A percentile compares a stretch with the other conserved stretches of the same genome.
These are phyloP conservation scores for Parochlus steinenii DNA, from an alignment of 2,888 invertebrate genomes.

Conservation along the genomic window DNA sequence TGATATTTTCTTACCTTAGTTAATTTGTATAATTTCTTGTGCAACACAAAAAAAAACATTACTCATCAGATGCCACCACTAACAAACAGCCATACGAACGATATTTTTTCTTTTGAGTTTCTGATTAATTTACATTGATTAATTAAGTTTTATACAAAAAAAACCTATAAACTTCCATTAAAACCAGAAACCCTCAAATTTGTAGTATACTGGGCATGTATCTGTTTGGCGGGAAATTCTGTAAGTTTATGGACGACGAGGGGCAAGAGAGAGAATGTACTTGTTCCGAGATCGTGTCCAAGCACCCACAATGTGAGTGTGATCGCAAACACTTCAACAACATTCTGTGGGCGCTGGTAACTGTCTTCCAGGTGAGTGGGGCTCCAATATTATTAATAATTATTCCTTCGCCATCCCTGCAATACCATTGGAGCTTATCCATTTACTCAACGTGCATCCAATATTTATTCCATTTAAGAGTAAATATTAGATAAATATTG, in stretches of 20 bases:
- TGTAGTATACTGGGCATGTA: constrained; percentile 98
- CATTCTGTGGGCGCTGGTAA: constrained; percentile 93
- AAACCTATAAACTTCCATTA: constrained; percentile 6
- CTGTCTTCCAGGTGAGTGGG: constrained; percentile 85
- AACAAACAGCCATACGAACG: constrained; percentile 3
- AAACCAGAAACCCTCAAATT: constrained; percentile 19
- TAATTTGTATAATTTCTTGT: background rate
- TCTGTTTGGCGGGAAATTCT: constrained; percentile 99
- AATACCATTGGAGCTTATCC: constrained; percentile 29
- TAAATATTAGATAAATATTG: background rate
- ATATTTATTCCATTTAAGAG: background rate
- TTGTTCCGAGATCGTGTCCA: constrained; percentile 80
- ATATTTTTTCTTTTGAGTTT: background rate
- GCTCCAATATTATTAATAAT: constrained; percentile 6
- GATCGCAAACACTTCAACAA: constrained; percentile 98
- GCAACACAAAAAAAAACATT: background rate
- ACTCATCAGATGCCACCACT: background rate
- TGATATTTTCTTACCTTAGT: background rate
- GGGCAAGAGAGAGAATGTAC: constrained; percentile 76
- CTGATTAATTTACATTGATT: background rate
- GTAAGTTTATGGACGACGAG: constrained; percentile 83
- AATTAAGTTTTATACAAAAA: background rate
- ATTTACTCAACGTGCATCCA: constrained; percentile 16
- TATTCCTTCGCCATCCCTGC: constrained; percentile 18
- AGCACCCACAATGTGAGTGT: constrained; percentile 82